Evolutionary conservation across 1,140 invertebrate genomes (phyloP), one percentile per base, ranked within the genome.

Genomic region (Drosophila rhopaloa): DNA sequence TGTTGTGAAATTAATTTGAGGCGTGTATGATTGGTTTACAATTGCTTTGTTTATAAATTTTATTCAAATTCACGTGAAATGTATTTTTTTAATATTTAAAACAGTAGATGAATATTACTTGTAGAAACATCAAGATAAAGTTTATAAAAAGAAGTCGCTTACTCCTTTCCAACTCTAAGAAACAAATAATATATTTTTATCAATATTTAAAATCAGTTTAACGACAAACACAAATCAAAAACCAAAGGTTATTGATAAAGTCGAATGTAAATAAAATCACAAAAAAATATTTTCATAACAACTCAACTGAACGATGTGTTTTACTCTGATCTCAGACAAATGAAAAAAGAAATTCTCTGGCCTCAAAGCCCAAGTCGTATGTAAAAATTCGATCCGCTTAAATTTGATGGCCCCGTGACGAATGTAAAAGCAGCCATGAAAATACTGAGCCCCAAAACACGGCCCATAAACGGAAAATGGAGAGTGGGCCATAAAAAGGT

Each of bases 401-500:
- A 40, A 66, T 53, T 76, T 75, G 73, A 76, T 76, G 54, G 72
- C 46, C 47, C 61, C 73, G 62, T 77, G 74, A 76, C 74, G 63
- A 77, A 77, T 77, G 62, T 77, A 77, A 77, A 76, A 76, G 29
- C 56, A 55, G 55, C 73, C 74, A 77, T 76, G 74, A 76, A 76
- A 76, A 76, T 76, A 55, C 55, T 76, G 14, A 38, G 55, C 57
- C 58, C 46, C 46, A 24, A 41, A 66, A 66, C 62, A 32, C 61
- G 61, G 19, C 37, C 65, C 67, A 71, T 71, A 71, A 68, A 68
- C 55, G 37, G n/a, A 54, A 37, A 29, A 35, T 32, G 47, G 47
- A 53, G 60, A 68, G 65, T 38, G 65, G 65, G 60, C 43, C 27
- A 47, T 50, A 75, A 76, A 66, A 76, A 58, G 72, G 73, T 58